Conservation (phyloP, 2,888 invertebrate genomes). For the Stenodema calcarata region DNA sequence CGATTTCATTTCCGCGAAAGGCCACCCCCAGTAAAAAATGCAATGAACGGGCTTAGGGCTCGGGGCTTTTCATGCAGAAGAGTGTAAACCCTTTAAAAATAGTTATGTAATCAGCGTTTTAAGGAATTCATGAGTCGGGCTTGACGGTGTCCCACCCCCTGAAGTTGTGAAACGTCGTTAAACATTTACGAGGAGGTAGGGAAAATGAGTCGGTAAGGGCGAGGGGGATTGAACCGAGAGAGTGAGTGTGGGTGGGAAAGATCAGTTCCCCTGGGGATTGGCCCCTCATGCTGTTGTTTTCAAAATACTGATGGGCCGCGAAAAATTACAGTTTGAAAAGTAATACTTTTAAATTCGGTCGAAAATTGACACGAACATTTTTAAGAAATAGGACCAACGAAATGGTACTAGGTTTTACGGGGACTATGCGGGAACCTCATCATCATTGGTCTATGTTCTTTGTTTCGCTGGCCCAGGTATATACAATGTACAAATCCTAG, state of each 20-base stretch:
- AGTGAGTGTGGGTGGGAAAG: neutral
- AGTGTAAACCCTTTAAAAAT: slow-evolving; percentile 38
- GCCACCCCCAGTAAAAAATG: slow-evolving; percentile 1
- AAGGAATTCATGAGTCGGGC: slow-evolving; percentile 20
- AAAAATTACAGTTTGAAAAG: neutral
- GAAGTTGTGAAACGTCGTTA: slow-evolving; percentile 28
- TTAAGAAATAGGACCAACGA: too few relatives aligned
- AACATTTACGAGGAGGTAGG: slow-evolving; percentile 1
- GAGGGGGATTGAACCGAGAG: neutral
- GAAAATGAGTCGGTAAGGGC: too few relatives aligned
- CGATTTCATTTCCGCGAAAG: slow-evolving; percentile 31
- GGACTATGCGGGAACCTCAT: too few relatives aligned
- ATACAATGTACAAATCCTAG: too few relatives aligned
- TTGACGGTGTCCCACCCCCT: slow-evolving; percentile 22
- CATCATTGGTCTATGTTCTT: too few relatives aligned
- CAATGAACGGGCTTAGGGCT: slow-evolving; percentile 3
- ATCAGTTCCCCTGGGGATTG: neutral
- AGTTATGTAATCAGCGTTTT: slow-evolving; percentile 37
- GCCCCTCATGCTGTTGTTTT: neutral
- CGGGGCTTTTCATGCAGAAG: neutral
- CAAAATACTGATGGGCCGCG: neutral
- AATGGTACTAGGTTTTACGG: too few relatives aligned
- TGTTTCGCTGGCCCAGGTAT: too few relatives aligned
- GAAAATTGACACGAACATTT: too few relatives aligned
- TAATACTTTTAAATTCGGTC: too few relatives aligned